Evolutionary conservation across 2,113 vertebrate genomes (phyloP).

Genomic region (Halichoerus grypus): DNA sequence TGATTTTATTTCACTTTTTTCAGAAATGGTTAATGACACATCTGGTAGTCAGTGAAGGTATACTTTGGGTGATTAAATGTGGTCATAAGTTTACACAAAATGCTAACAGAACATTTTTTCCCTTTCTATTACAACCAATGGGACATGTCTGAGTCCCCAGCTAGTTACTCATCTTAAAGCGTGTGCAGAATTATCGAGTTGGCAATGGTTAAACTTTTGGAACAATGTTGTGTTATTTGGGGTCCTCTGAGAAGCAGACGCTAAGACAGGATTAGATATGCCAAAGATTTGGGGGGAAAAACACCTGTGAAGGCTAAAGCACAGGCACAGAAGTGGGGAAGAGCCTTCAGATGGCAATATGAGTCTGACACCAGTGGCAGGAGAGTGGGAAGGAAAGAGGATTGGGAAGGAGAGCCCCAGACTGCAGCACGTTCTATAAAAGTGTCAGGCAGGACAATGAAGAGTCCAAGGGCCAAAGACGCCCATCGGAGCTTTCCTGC

Average conservation of each 20-base stretch:
- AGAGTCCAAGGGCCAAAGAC: neutral
- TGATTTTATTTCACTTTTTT: slow-evolving; percentile 89
- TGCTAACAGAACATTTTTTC: slow-evolving; percentile 60
- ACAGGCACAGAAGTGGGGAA: neutral
- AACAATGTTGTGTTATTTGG: neutral
- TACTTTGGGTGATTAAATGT: slow-evolving; percentile 83
- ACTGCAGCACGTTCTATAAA: neutral
- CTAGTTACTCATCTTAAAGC: slow-evolving; percentile 46
- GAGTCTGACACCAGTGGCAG: neutral
- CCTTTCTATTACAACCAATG: slow-evolving; percentile 51
- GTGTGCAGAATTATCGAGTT: slow-evolving; percentile 1
- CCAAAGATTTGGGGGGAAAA: neutral
- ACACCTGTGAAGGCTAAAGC: neutral
- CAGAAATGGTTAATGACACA: slow-evolving; percentile 90
- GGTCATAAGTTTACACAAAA: slow-evolving; percentile 82
- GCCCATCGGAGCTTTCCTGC: neutral
- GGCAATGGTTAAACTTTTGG: slow-evolving; percentile 40
- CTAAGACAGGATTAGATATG: neutral
- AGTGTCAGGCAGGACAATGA: neutral
- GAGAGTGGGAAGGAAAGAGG: neutral
- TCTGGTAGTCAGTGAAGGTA: slow-evolving; percentile 87
- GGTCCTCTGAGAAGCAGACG: neutral
- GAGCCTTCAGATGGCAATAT: neutral
- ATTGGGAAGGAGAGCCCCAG: too few relatives aligned
- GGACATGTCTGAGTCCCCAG: neutral